phyloP scores from a whole-genome alignment of 2,888 invertebrate species.

The Microchrysa polita region DNA sequence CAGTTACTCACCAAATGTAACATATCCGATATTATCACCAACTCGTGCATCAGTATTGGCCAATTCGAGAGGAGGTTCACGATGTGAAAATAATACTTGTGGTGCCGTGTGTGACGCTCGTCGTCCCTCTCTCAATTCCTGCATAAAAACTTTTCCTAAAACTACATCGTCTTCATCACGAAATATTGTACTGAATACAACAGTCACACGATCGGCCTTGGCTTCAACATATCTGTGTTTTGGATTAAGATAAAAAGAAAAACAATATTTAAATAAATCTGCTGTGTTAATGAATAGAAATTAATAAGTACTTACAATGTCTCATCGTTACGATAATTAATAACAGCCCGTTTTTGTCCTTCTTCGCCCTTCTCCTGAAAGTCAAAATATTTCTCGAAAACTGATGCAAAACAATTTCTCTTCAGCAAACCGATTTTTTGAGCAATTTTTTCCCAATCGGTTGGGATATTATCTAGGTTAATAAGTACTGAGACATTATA shows the following conservation, averaged over 20 bases:
- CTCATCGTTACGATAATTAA: slow-evolving; percentile 98
- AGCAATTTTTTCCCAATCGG: slow-evolving; percentile 88
- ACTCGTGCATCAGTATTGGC: slow-evolving; percentile 92
- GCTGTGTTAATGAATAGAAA: neutral
- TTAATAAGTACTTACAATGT: slow-evolving; percentile 85
- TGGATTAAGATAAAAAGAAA: no score
- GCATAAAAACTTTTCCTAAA: slow-evolving; percentile 99
- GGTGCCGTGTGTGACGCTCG: slow-evolving; percentile 95
- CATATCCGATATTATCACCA: slow-evolving; percentile 98
- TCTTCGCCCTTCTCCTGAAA: slow-evolving; percentile 94
- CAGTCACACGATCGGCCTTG: slow-evolving; percentile 97
- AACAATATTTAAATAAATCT: neutral
- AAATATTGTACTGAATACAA: slow-evolving; percentile 98
- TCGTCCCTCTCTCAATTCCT: slow-evolving; percentile 97
- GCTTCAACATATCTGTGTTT: slow-evolving; percentile 94
- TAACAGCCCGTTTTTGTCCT: slow-evolving; percentile 93
- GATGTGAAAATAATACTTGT: slow-evolving; percentile 90
- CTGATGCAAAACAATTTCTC: slow-evolving; percentile 98
- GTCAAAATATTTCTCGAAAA: slow-evolving; percentile 99
- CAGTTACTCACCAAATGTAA: slow-evolving; percentile 87
- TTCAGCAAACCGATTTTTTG: slow-evolving; percentile 94
- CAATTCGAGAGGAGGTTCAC: slow-evolving; percentile 96
- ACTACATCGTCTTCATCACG: slow-evolving; percentile 98
- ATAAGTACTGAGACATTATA: slow-evolving; percentile 94
- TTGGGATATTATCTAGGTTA: slow-evolving; percentile 91